Conservation (phyloP, 2,888 invertebrate genomes). For the Drosophila falleni region DNA sequence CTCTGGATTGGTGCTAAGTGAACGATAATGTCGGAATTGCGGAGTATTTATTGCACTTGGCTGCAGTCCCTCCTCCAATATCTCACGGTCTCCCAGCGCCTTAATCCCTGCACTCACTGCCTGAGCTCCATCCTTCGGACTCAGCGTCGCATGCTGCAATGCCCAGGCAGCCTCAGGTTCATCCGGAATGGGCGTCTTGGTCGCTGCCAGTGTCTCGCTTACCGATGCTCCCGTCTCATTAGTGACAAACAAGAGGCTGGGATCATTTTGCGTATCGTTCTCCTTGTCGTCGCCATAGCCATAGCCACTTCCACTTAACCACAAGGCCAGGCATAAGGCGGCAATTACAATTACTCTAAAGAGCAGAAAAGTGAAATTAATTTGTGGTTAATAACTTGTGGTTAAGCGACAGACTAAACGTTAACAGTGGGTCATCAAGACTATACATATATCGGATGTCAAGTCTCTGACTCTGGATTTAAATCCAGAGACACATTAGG, state of each 20-base stretch:
- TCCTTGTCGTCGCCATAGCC: conserved; percentile 20
- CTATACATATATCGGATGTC: conserved; percentile 38
- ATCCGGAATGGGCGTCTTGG: conserved; percentile 70
- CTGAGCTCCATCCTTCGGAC: conserved; percentile 69
- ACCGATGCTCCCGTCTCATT: conserved; percentile 43
- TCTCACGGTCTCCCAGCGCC: conserved; percentile 87
- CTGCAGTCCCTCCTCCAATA: conserved; percentile 86
- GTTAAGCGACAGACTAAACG: conserved; percentile 30
- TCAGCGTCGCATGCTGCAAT: conserved; percentile 47
- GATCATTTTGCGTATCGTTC: conserved; percentile 5
- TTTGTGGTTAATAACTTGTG: conserved; percentile 38
- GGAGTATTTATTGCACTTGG: conserved; percentile 87
- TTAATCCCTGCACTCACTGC: conserved; percentile 87
- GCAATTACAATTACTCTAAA: conserved; percentile 75
- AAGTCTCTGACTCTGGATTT: background rate
- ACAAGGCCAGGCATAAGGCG: conserved; percentile 70
- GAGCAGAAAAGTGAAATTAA: conserved; percentile 52
- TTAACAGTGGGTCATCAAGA: conserved; percentile 13
- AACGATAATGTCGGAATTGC: conserved; percentile 90
- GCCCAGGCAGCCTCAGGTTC: conserved; percentile 76
- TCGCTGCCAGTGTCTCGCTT: conserved; percentile 38
- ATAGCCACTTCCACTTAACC: conserved; percentile 61
- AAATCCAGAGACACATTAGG: background rate
- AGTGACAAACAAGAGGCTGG: conserved; percentile 60
- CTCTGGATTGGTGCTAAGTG: conserved; percentile 88